Evolutionary conservation across 2,113 vertebrate species (phyloP), one percentile per base, ranked within the genome.

Genomic region (Ariopsis seemanni): DNA sequence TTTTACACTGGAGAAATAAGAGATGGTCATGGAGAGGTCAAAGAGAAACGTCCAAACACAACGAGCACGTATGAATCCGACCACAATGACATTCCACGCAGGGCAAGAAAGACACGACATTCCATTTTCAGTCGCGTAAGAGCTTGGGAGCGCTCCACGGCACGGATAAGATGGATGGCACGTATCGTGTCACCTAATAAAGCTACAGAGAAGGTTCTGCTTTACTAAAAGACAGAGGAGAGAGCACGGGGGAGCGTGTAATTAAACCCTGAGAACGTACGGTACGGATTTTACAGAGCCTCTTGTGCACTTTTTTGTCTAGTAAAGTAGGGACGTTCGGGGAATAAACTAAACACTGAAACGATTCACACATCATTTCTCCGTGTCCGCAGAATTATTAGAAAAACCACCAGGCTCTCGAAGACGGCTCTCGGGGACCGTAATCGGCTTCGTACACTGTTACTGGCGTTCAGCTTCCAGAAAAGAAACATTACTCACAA

Each of bases 101-200:
- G 88, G 92, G 90, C 89, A 92, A 80, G 88, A 93, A 88, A 89
- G 90, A 91, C 93, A 91, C 87, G 57, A 88, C 87, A 85, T 58
- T 84, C 82, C 71, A 88, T 90, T 92, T 92, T 89, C 74, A 88
- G 89, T 87, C 81, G 85, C 90, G 87, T 92, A 94, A 93, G 90
- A 90, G 89, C 92, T 94, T 93, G 93, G 93, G 93, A 89, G 85
- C 89, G 75, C 90, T 94, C 93, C 93, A 93, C 79, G 92, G 93
- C 94, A 95, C 92, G 92, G 88, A 92, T 89, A 90, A 93, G 91
- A 93, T 89, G 87, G 92, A 94, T 93, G 92, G 94, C 90, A 92
- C 86, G 91, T 86, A 91, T 83, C 89, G 88, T 91, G 93, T 94
- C 92, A 92, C 90, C 89, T 91, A 94, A 93, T 94, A 95, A 94